These are phyloP conservation scores for Colistium nudipinnis DNA, from an alignment of 2,113 vertebrate genomes.

Conservation along the genomic window DNA sequence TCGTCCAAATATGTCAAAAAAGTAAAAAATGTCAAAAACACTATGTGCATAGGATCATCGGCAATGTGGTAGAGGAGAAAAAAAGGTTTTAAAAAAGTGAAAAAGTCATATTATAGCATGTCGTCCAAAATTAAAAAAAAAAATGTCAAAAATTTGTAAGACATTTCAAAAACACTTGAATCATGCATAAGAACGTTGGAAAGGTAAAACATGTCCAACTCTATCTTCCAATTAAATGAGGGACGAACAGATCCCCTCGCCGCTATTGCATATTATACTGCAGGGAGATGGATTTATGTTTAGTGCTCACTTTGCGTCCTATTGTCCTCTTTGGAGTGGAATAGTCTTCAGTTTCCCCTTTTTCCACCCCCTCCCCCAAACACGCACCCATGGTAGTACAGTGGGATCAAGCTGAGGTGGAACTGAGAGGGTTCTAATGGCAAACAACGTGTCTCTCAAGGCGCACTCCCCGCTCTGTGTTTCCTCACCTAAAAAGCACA, in stretches of 20 bases:
- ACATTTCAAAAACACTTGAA: no score
- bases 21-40: no score
- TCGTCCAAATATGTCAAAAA: no score
- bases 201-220: no score
- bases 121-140: no score
- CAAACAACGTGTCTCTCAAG: constrained; percentile 71
- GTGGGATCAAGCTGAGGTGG: constrained; percentile 57
- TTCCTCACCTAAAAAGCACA: constrained; percentile 65
- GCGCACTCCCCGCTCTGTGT: constrained; percentile 38
- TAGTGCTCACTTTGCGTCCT: constrained; percentile 43
- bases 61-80: no score
- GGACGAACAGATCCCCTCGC: constrained; percentile 61
- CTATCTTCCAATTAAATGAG: constrained; percentile 78
- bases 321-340: constrained; percentile 43
- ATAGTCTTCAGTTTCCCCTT: constrained; percentile 38
- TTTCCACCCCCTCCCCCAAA: constrained; percentile 4
- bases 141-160: no score
- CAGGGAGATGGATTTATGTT: constrained; percentile 69
- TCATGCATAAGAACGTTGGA: no score
- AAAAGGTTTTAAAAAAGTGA: no score
- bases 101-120: no score
- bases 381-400: constrained; percentile 27
- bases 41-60: no score
- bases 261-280: constrained; percentile 59
- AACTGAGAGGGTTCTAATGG: constrained; percentile 59